phyloP scores from a whole-genome alignment of 2,113 vertebrate genomes.

The Felis chaus region DNA sequence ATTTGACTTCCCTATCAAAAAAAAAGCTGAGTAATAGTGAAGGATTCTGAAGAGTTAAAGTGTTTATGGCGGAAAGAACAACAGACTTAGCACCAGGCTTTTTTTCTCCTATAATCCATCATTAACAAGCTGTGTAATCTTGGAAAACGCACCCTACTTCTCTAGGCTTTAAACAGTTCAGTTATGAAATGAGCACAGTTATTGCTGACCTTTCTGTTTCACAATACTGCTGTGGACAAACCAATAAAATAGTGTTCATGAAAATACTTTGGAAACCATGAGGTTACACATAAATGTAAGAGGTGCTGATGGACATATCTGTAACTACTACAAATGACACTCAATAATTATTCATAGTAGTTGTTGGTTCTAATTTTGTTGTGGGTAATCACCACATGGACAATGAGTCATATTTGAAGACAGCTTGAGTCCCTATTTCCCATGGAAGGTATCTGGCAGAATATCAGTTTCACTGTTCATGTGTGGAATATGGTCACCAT shows the following conservation, averaged over 20 bases:
- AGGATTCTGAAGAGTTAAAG: neutral
- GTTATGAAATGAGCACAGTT: neutral
- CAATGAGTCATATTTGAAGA: neutral
- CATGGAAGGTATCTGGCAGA: neutral
- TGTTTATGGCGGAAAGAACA: neutral
- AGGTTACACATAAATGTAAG: neutral
- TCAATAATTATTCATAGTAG: neutral
- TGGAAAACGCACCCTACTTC: neutral
- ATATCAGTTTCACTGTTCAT: neutral
- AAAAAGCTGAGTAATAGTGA: neutral
- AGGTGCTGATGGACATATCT: neutral
- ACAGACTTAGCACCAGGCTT: neutral
- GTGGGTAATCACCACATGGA: neutral
- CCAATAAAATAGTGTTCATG: neutral
- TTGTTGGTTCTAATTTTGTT: neutral
- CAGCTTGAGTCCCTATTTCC: neutral
- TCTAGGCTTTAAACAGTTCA: neutral
- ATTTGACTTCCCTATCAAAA: neutral
- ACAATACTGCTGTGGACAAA: neutral
- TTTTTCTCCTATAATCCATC: neutral
- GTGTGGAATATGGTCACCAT: neutral
- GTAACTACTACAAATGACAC: neutral
- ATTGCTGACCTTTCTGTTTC: neutral
- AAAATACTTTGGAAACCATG: neutral
- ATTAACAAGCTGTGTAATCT: neutral